phyloP scores from a whole-genome alignment of 2,797 vertebrate species.

The Bucorvus abyssinicus region DNA sequence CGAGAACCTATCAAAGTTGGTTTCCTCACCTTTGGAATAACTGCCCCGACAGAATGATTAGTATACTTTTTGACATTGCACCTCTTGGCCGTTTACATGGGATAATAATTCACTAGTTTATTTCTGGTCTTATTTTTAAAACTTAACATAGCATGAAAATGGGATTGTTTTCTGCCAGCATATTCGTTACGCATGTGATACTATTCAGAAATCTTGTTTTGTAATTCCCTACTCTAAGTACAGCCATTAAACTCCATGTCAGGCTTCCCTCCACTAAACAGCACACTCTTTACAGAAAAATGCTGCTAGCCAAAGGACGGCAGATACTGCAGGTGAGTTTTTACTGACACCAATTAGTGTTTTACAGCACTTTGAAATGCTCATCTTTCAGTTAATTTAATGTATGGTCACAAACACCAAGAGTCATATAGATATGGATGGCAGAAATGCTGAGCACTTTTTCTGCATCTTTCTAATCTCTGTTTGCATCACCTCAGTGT shows the following conservation, averaged over 20 bases:
- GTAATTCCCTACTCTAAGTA: background rate
- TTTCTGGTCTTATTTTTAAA: background rate
- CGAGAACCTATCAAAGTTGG: background rate
- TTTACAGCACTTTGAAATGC: background rate
- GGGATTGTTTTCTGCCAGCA: background rate
- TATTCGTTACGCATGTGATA: background rate
- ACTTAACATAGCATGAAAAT: background rate
- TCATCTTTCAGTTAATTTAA: background rate
- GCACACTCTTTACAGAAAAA: background rate
- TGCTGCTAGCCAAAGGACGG: background rate
- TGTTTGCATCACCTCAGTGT: fast-evolving
- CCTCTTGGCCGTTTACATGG: background rate
- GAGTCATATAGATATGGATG: fast-evolving
- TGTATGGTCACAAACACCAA: background rate
- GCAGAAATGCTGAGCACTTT: background rate
- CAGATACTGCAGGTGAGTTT: background rate
- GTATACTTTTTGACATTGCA: background rate
- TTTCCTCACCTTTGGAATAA: background rate
- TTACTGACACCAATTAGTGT: background rate
- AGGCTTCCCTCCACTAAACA: background rate
- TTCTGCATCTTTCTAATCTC: background rate
- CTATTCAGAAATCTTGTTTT: background rate
- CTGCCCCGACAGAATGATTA: background rate
- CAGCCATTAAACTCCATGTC: background rate
- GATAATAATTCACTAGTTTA: background rate